phyloP scores from a whole-genome alignment of 2,888 invertebrate species.

The Tricholauxania praeusta region DNA sequence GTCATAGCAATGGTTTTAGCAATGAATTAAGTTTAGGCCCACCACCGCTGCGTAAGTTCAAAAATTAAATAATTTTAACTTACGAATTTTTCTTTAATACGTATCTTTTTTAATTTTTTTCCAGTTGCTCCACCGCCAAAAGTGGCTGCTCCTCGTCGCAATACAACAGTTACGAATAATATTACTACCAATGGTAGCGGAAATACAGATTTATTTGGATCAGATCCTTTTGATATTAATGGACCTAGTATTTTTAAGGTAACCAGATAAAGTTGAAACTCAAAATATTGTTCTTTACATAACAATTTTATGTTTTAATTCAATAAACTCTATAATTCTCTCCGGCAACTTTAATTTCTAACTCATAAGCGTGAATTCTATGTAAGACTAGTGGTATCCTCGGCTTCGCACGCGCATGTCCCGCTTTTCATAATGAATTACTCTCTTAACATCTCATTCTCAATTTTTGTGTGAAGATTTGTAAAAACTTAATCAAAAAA shows the following conservation, averaged over 20 bases:
- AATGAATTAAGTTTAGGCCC: constrained; percentile 69
- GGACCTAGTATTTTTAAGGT: constrained; percentile 65
- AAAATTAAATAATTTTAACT: neutral
- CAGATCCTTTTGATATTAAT: constrained; percentile 75
- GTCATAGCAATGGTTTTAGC: constrained; percentile 54
- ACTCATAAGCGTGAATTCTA: too few relatives aligned
- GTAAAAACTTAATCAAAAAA: too few relatives aligned
- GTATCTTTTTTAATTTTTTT: constrained; percentile 53
- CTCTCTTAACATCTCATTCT: too few relatives aligned
- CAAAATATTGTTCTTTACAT: too few relatives aligned
- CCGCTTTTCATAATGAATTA: too few relatives aligned
- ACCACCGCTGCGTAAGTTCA: constrained; percentile 78
- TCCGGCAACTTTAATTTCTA: too few relatives aligned
- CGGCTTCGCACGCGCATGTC: too few relatives aligned
- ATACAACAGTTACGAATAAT: constrained; percentile 53
- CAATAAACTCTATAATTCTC: too few relatives aligned
- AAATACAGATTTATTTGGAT: constrained; percentile 84
- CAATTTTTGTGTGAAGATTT: too few relatives aligned
- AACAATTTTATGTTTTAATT: too few relatives aligned
- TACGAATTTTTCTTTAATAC: neutral
- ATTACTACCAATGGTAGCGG: constrained; percentile 54
- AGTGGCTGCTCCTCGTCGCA: constrained; percentile 73
- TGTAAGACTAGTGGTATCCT: too few relatives aligned
- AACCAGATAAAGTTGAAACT: constrained; percentile 32
- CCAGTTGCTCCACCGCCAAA: constrained; percentile 93